Percentiles rank a stretch among this genome's conserved stretches.
Evolutionary conservation across 2,888 invertebrate genomes (phyloP).

Genomic region (Phaedon cochleariae): DNA sequence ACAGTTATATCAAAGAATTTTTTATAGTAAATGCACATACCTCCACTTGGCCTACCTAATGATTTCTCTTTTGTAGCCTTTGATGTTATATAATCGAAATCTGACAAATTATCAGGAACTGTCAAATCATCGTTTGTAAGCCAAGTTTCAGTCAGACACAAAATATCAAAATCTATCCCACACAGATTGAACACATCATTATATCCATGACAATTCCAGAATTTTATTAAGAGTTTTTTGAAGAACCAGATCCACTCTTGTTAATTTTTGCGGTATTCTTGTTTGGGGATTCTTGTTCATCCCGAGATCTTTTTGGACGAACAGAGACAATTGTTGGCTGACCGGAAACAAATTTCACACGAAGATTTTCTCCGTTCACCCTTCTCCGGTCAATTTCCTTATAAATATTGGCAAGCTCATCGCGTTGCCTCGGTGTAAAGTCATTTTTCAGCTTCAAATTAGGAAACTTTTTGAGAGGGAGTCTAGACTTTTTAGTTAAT

Average conservation of each 20-base stretch:
- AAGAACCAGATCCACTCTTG: not conserved
- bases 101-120: too few species aligned
- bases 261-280: not conserved
- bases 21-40: not conserved
- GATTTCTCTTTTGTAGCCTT: not conserved
- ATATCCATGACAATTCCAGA: conserved; percentile 11
- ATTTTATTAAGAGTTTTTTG: conserved; percentile 10
- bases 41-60: not conserved
- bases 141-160: conserved; percentile 12
- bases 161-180: not conserved
- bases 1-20: not conserved
- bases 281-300: not conserved
- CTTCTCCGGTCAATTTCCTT: conserved; percentile 1
- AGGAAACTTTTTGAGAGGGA: not conserved
- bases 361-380: not conserved
- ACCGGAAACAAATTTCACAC: conserved; percentile 3
- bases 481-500: not conserved
- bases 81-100: too few species aligned
- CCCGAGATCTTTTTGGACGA: conserved; percentile 38
- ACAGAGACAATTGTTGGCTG: conserved; percentile 1
- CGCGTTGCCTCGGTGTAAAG: conserved; percentile 3
- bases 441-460: not conserved
- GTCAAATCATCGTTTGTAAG: not conserved
- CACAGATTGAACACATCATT: not conserved
- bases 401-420: not conserved